Conservation (phyloP, 2,888 invertebrate species). For the Oxyteleia sp. region DNA sequence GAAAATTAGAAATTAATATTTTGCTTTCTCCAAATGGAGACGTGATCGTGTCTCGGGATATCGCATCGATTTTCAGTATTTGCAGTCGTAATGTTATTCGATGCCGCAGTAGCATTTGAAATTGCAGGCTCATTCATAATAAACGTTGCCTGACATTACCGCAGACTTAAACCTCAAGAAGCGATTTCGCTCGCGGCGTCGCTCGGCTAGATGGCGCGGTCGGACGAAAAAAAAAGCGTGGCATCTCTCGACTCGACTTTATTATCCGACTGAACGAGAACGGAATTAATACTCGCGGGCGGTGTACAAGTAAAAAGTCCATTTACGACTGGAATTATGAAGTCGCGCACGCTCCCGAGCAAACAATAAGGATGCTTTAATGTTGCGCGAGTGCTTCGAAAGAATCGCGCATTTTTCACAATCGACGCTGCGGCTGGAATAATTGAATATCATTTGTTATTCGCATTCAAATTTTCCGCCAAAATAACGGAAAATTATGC, state of each 20-base stretch:
- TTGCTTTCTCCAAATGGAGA: slow-evolving; percentile 56
- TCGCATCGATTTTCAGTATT: slow-evolving; percentile 52
- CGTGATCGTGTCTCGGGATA: slow-evolving; percentile 49
- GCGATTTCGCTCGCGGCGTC: slow-evolving; percentile 61
- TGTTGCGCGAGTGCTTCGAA: slow-evolving; percentile 9
- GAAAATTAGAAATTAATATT: not conserved
- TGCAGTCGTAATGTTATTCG: slow-evolving; percentile 55
- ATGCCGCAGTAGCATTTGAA: slow-evolving; percentile 64
- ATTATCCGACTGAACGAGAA: slow-evolving; percentile 67
- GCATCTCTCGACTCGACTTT: slow-evolving; percentile 52
- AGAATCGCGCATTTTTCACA: slow-evolving; percentile 17
- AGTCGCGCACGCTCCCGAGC: slow-evolving; percentile 52
- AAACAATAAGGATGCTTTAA: slow-evolving; percentile 50
- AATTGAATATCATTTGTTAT: too few species aligned
- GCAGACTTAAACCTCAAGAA: slow-evolving; percentile 71
- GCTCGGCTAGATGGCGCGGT: slow-evolving; percentile 40
- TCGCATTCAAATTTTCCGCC: too few species aligned
- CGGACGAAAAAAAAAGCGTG: slow-evolving; percentile 21
- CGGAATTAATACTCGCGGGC: slow-evolving; percentile 54
- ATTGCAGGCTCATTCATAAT: slow-evolving; percentile 70
- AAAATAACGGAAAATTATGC: too few species aligned
- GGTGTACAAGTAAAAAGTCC: slow-evolving; percentile 46
- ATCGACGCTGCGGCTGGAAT: not conserved
- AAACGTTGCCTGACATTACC: slow-evolving; percentile 60
- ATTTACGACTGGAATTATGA: slow-evolving; percentile 57